These are phyloP conservation scores for Callithrix jacchus DNA, from an alignment of 2,113 vertebrate species.

Conservation along the genomic window DNA sequence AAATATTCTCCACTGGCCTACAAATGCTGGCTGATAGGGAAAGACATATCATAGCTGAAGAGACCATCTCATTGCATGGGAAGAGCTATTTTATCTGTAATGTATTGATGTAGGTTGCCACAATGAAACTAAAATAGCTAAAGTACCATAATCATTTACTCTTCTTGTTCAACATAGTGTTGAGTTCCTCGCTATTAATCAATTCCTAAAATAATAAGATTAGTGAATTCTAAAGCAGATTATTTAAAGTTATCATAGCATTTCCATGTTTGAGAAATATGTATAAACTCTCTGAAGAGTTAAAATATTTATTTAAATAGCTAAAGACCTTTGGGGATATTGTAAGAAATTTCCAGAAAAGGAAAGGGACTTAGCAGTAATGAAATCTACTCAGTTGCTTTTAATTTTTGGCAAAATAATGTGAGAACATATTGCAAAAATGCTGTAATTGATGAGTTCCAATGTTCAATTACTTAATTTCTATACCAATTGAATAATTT, in stretches of 20 bases:
- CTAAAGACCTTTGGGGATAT: not conserved
- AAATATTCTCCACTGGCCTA: constrained; percentile 41
- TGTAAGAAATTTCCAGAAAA: constrained; percentile 32
- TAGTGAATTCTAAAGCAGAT: not conserved
- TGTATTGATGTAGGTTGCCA: not conserved
- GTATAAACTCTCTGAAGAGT: not conserved
- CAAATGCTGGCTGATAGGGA: not conserved
- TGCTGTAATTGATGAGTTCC: not conserved
- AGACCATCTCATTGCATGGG: not conserved
- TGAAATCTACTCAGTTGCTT: constrained; percentile 10
- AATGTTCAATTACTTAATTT: constrained; percentile 33
- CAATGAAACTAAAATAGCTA: constrained; percentile 10
- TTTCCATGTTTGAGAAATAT: not conserved
- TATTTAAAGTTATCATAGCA: not conserved
- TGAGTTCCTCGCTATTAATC: not conserved
- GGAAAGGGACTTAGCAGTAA: not conserved
- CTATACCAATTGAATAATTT: not conserved
- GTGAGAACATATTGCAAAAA: constrained; percentile 18
- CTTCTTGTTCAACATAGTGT: not conserved
- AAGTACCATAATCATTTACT: not conserved
- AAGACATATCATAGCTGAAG: not conserved
- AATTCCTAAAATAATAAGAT: not conserved
- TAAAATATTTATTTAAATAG: constrained; percentile 45
- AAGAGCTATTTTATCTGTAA: not conserved
- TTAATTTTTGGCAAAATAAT: constrained; percentile 39